Evolutionary conservation across 1,140 invertebrate genomes (phyloP).

Genomic region (Glossosoma conforme): DNA sequence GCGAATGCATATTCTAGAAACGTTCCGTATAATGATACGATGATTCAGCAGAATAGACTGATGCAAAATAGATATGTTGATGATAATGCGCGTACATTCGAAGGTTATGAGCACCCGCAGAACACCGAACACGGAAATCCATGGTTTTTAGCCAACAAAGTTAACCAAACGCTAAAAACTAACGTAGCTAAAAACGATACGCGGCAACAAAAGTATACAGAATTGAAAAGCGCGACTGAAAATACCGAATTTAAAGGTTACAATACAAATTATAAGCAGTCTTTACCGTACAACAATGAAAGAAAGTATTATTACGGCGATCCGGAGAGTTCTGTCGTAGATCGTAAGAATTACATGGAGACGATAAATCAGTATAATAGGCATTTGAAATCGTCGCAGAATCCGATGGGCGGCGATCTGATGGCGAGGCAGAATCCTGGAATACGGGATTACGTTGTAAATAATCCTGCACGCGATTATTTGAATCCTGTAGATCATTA

Average conservation of each 20-base stretch:
- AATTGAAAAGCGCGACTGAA: slow-evolving; percentile 14
- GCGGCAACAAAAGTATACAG: slow-evolving; percentile 15
- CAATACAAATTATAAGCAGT: slow-evolving; percentile 7
- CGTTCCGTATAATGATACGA: slow-evolving; percentile 6
- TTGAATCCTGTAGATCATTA: slow-evolving; percentile 7
- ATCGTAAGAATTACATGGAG: slow-evolving; percentile 5
- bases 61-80: slow-evolving; percentile 12
- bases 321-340: no score
- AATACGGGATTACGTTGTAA: slow-evolving; percentile 13
- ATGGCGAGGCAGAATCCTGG: background rate
- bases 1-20: slow-evolving; percentile 12
- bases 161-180: slow-evolving; percentile 6
- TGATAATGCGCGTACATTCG: slow-evolving; percentile 5
- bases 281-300: slow-evolving; percentile 8
- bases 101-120: slow-evolving; percentile 11
- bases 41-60: slow-evolving; percentile 15
- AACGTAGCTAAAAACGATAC: slow-evolving; percentile 3
- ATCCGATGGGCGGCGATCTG: slow-evolving; percentile 9
- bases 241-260: slow-evolving; percentile 11
- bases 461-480: slow-evolving; percentile 7
- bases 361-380: no score
- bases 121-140: slow-evolving; percentile 16
- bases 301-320: slow-evolving; percentile 4
- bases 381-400: background rate
- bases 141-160: slow-evolving; percentile 20